Evolutionary conservation across 2,113 vertebrate species (phyloP).

Genomic region (Rousettus leschenaultii): DNA sequence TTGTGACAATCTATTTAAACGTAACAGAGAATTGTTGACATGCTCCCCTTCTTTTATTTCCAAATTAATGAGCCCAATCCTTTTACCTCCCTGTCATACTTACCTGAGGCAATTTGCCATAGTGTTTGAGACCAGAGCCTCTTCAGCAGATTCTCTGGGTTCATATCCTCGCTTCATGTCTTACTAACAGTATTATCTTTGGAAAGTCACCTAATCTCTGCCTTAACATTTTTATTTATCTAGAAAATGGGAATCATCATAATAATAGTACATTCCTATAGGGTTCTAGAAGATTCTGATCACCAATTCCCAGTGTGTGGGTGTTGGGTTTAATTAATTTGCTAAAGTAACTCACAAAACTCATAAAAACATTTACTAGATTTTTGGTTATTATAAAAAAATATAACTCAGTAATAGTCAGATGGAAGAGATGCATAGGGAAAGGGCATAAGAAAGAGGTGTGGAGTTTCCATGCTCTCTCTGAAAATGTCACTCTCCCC

Average conservation of each 20-base stretch:
- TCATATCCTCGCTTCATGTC: background rate
- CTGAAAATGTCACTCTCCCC: background rate
- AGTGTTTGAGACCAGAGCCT: background rate
- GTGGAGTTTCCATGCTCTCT: background rate
- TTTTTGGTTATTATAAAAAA: background rate
- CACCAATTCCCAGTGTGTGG: background rate
- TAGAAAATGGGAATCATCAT: background rate
- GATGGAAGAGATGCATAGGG: background rate
- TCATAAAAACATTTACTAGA: background rate
- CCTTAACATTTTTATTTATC: background rate
- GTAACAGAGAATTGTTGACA: background rate
- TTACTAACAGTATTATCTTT: background rate
- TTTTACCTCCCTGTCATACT: background rate
- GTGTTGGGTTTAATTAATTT: background rate
- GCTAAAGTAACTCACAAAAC: background rate
- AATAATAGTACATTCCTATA: background rate
- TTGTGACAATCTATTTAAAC: background rate
- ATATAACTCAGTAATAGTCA: background rate
- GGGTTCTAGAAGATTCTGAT: background rate
- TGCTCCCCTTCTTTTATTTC: background rate
- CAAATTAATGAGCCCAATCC: background rate
- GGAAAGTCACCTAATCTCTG: background rate
- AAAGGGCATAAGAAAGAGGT: too few species aligned
- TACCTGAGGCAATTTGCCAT: background rate
- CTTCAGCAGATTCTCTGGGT: background rate